Evolutionary conservation across 30 jellyfish, hydroid and myxozoan species (phyloP).

Genomic region (Chironex yamaguchii): DNA sequence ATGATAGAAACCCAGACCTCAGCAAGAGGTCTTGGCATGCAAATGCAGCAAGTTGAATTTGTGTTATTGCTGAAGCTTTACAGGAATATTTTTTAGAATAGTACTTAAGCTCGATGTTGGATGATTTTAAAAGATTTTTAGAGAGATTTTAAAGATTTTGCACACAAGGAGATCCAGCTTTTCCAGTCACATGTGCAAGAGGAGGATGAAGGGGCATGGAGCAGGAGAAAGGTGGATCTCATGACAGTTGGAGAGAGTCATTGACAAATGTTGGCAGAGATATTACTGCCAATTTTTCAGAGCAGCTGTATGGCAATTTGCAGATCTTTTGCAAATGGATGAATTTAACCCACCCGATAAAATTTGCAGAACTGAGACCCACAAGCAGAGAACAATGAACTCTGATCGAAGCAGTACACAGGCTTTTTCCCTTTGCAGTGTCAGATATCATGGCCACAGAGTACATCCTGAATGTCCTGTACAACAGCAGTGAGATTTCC

Average conservation of each 20-base stretch:
- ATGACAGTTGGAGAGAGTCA: slow-evolving; percentile 24
- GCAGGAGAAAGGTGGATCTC: slow-evolving; percentile 41
- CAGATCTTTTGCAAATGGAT: no score
- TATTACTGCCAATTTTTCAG: slow-evolving; percentile 16
- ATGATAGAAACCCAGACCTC: slow-evolving; percentile 9
- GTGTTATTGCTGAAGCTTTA: background rate
- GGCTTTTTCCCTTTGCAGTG: slow-evolving; percentile 42
- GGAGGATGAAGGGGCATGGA: slow-evolving; percentile 50
- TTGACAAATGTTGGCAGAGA: slow-evolving; percentile 10
- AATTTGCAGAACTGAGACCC: slow-evolving; percentile 20
- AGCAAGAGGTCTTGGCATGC: slow-evolving; percentile 6
- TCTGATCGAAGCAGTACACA: slow-evolving; percentile 17
- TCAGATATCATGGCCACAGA: slow-evolving; percentile 33
- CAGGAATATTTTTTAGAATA: slow-evolving; percentile 49
- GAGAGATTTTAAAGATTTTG: background rate
- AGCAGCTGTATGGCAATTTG: slow-evolving; percentile 47
- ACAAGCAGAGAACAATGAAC: slow-evolving; percentile 25
- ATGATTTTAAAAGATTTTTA: slow-evolving; percentile 6
- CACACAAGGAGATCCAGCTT: slow-evolving; percentile 10
- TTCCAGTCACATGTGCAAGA: slow-evolving; percentile 9
- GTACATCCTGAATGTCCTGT: slow-evolving; percentile 18
- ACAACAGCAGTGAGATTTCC: slow-evolving; percentile 30
- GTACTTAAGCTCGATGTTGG: slow-evolving; percentile 40
- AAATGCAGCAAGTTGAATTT: background rate
- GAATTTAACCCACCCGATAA: slow-evolving; percentile 7